Evolutionary conservation across 2,888 invertebrate species (phyloP).

Genomic region (Cylindroiulus punctatus): DNA sequence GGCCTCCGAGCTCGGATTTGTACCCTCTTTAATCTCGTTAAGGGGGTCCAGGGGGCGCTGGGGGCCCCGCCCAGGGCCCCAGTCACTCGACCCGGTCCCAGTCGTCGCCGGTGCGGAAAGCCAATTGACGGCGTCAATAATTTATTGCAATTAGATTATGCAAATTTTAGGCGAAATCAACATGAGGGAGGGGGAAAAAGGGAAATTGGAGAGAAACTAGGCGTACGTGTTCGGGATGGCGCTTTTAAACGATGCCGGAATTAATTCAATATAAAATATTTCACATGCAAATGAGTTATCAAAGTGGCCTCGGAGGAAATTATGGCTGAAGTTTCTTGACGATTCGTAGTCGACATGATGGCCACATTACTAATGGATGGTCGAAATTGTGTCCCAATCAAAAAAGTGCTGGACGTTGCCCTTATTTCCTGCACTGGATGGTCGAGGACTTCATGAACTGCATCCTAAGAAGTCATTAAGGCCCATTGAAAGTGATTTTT

Average conservation of each 20-base stretch:
- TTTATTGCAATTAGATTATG: constrained; percentile 42
- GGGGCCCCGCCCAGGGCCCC: neutral
- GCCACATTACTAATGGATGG: too few species aligned
- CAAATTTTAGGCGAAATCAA: constrained; percentile 14
- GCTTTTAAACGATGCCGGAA: constrained; percentile 1
- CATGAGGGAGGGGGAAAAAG: neutral
- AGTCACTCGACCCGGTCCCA: neutral
- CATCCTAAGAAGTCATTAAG: too few species aligned
- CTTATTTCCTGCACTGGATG: too few species aligned
- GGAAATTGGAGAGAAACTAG: neutral
- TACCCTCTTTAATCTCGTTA: neutral
- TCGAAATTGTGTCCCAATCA: too few species aligned
- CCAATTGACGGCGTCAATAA: constrained; percentile 22
- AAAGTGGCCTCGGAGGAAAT: constrained; percentile 16
- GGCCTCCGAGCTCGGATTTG: neutral
- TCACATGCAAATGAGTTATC: constrained; percentile 10
- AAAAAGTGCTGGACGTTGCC: too few species aligned
- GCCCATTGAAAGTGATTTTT: too few species aligned
- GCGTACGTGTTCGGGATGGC: neutral
- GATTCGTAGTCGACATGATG: neutral
- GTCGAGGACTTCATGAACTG: too few species aligned
- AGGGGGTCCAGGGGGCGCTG: neutral
- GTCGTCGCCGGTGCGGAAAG: neutral
- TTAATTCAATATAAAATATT: neutral
- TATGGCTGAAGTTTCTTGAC: neutral